Base-by-base conservation (phyloP, 2,888 invertebrate genomes). In the Prosapia bicincta region DNA sequence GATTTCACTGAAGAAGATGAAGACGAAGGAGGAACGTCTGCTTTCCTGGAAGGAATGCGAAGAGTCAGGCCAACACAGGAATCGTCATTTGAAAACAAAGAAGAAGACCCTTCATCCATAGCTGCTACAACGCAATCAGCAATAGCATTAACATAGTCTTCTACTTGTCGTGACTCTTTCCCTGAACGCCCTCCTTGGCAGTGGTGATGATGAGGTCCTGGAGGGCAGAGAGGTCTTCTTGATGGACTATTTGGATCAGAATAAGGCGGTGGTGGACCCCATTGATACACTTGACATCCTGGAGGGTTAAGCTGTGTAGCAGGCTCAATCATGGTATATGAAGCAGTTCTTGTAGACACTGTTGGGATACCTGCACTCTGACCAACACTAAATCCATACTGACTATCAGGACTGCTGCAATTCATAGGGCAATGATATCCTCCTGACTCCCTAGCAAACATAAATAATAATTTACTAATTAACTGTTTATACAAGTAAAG, bases 261-360 rank as follows among this genome's bases (percentile, higher is more conserved):
- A 83, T 96, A 96, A 0, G 95, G 95, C 0, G 96, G 95, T 0
- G 95, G 95, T 0, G 95, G 96, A 0, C 95, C 96, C 95, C 95
- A 95, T 23, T 94, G 85, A 82, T 82, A 77, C 81, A 82, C 71
- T 79, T 77, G 73, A 24, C 74, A 74, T 77, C 79, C 79, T 66
- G 83, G 79, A 10, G 68, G 10, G 25, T 26, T 26, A 26, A 26
- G 26, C 25, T 67, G 67, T 25, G 66, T 30, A 9, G 30, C 72
- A 80, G 87, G 85, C 65, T 85, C 82, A 82, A 84, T 70, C 81
- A 79, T 79, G 79, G 81, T 79, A 75, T 78, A 79, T 9, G 79
- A 79, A n/a, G 79, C 78, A 20, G 77, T 77, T 10, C 76, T 74
- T 28, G 79, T 78, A 9, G 80, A 80, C 20, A 80, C 80, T 3